A percentile compares a stretch with the other conserved stretches of the same genome.
These are phyloP conservation scores for Trigoniulus corallinus DNA, from an alignment of 1,140 invertebrate species.

Conservation along the genomic window DNA sequence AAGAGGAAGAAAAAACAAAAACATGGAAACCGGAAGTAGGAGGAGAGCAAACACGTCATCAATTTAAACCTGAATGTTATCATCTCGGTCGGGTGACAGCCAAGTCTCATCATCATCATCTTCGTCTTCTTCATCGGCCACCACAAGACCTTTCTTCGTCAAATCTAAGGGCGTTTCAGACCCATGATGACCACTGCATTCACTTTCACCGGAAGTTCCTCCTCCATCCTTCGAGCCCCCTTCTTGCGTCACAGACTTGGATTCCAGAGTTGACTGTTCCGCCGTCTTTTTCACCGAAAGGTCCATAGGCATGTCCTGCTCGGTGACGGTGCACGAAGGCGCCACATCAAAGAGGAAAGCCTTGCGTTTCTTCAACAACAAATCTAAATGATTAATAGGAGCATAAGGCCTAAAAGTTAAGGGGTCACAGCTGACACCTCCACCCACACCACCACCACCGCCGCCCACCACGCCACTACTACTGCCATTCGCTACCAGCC, in stretches of 20 bases:
- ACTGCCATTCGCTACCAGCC: not conserved
- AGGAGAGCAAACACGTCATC: too few relatives aligned
- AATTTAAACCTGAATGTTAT: too few relatives aligned
- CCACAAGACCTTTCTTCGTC: not conserved
- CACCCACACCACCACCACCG: not conserved
- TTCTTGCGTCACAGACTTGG: slow-evolving; percentile 8
- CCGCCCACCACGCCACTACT: not conserved
- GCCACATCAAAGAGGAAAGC: slow-evolving; percentile 15
- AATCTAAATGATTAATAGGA: not conserved
- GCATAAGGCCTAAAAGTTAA: not conserved
- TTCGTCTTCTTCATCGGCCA: not conserved
- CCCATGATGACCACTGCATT: not conserved
- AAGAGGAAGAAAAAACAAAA: too few relatives aligned
- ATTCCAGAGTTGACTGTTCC: slow-evolving; percentile 2
- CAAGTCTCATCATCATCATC: too few relatives aligned
- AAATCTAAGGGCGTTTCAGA: not conserved
- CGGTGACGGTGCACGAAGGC: slow-evolving; percentile 37
- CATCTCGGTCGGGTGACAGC: too few relatives aligned
- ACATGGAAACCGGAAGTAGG: too few relatives aligned
- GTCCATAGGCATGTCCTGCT: slow-evolving; percentile 55
- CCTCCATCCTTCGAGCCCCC: not conserved
- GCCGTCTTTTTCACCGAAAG: slow-evolving; percentile 28
- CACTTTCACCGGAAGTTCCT: not conserved
- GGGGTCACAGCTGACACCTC: too few relatives aligned
- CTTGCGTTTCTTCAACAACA: not conserved